Conservation (phyloP, 2,113 vertebrate species). For the Pseudorhombus dupliciocellatus region DNA sequence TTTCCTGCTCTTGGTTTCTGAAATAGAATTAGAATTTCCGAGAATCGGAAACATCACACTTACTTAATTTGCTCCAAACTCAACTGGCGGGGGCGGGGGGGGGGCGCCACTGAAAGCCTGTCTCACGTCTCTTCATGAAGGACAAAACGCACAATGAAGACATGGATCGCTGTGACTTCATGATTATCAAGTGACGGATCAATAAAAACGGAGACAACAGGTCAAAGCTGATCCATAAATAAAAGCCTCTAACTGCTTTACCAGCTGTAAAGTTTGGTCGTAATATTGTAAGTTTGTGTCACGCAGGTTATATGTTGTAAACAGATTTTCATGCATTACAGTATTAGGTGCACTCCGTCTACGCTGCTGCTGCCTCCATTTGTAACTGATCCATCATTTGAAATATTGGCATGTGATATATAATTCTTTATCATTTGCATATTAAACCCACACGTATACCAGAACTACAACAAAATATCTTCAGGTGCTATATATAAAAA, state of each 20-base stretch:
- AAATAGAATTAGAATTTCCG: neutral
- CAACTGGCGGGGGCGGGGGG: slow-evolving; percentile 5
- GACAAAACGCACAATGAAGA: slow-evolving; percentile 31
- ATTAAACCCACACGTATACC: slow-evolving; percentile 73
- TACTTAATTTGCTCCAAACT: slow-evolving; percentile 17
- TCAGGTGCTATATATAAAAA: slow-evolving; percentile 79
- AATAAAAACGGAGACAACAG: slow-evolving; percentile 49
- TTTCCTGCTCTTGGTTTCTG: no score
- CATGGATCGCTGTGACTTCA: slow-evolving; percentile 22
- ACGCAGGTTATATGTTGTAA: slow-evolving; percentile 63
- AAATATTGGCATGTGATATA: slow-evolving; percentile 47
- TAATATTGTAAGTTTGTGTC: slow-evolving; percentile 41
- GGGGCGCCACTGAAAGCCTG: slow-evolving; percentile 12
- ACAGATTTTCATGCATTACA: slow-evolving; percentile 67
- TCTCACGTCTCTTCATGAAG: slow-evolving; percentile 44
- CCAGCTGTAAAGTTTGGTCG: slow-evolving; percentile 48
- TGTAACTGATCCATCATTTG: slow-evolving; percentile 59
- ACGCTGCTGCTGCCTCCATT: slow-evolving; percentile 47
- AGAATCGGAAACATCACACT: slow-evolving; percentile 9
- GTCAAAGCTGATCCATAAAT: slow-evolving; percentile 30
- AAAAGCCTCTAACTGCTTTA: slow-evolving; percentile 32
- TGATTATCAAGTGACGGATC: slow-evolving; percentile 58
- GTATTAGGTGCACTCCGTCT: slow-evolving; percentile 61
- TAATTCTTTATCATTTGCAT: slow-evolving; percentile 52
- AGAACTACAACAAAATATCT: slow-evolving; percentile 80